Evolutionary conservation across 2,888 invertebrate genomes (phyloP), one percentile per base, ranked within the genome.

Genomic region (Agriopis marginaria): DNA sequence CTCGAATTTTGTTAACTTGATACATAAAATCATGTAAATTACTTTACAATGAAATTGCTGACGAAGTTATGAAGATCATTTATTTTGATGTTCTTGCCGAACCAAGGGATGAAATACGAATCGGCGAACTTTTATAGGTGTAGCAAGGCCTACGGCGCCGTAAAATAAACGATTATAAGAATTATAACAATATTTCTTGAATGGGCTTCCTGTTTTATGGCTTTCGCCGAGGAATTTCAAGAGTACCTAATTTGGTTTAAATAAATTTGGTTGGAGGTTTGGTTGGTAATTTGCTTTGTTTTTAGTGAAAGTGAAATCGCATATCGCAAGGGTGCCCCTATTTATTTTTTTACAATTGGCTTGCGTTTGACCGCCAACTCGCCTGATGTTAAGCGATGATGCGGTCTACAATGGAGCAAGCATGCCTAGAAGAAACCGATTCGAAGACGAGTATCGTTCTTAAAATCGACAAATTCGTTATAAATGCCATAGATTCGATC

Each of bases 141-240:
- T 53, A 53, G 17, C 59, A 14, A 59, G 53, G 60, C 59, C 42
- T 17, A 10, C 32, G 53, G n/a, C 8, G 63, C 49, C 54, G 59
- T 68, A 64, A 64, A 68, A 64, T 23, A 50, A 64, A 32, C 54
- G 42, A 68, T 68, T 44, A 55, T 54, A 55, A 11, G 12, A 53
- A 54, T 54, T 54, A 14, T 63, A 51, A 56, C 49, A 55, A 55
- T 55, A 60, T 45, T 54, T 60, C 61, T 61, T 44, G 44, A 49
- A 65, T 40, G 40, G n/a, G 49, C 11, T 44, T 49, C 12, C 40
- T 14, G 65, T 51, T 62, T 62, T 62, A 53, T 53, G 11, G 23
- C 5, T n/a, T 62, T 53, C 12, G 1, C 14, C 9, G 0, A 12
- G 9, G 10, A 42, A 9, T 40, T 56, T 39, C 32, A 23, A 23